Percentiles rank a stretch among this genome's conserved stretches.
These are phyloP conservation scores for Drosophila mimetica DNA, from an alignment of 2,888 invertebrate genomes.

Conservation along the genomic window DNA sequence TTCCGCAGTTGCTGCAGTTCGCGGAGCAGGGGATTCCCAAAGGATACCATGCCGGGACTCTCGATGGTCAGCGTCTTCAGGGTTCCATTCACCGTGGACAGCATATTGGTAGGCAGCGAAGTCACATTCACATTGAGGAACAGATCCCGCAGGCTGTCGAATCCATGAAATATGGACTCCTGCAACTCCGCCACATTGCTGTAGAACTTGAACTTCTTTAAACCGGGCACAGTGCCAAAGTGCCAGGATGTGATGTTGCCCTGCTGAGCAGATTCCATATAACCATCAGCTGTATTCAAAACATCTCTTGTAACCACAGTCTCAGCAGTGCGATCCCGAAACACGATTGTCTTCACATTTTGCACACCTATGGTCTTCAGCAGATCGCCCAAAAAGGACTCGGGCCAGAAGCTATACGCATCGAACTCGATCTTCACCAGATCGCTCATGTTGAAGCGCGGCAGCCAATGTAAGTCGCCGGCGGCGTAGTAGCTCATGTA, in stretches of 20 bases:
- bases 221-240: slow-evolving; percentile 54
- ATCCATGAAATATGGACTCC: slow-evolving; percentile 56
- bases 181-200: slow-evolving; percentile 46
- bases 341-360: slow-evolving; percentile 49
- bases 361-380: slow-evolving; percentile 52
- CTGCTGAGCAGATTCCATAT: background rate
- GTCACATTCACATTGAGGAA: slow-evolving; percentile 52
- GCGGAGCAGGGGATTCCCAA: slow-evolving; percentile 41
- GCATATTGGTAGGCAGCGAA: slow-evolving; percentile 45
- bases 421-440: slow-evolving; percentile 66
- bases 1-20: slow-evolving; percentile 57
- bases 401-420: slow-evolving; percentile 64
- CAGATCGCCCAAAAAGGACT: slow-evolving; percentile 56
- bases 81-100: slow-evolving; percentile 47
- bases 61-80: slow-evolving; percentile 52
- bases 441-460: slow-evolving; percentile 51
- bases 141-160: slow-evolving; percentile 51
- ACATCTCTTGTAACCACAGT: slow-evolving; percentile 17
- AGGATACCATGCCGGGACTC: slow-evolving; percentile 55
- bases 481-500: slow-evolving; percentile 63
- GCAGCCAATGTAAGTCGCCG: slow-evolving; percentile 47
- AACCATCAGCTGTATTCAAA: background rate
- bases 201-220: slow-evolving; percentile 58
- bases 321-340: slow-evolving; percentile 62
- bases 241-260: slow-evolving; percentile 50